Base-by-base conservation (phyloP, 2,797 vertebrate species). In the Artibeus lituratus region DNA sequence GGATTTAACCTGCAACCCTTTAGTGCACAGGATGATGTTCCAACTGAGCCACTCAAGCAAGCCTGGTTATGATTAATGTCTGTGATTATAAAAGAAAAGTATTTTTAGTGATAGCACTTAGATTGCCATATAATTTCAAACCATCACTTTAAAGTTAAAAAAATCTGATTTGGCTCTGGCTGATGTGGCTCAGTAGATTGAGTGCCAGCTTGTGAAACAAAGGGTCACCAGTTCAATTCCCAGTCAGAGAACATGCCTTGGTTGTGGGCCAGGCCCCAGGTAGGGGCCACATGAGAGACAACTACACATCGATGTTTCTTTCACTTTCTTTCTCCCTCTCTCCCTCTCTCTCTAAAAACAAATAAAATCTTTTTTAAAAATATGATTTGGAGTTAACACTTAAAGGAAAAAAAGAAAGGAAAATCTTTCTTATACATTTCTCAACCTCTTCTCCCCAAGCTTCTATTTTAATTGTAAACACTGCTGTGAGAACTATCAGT, bases 401-500 rank as follows among this genome's bases (percentile, higher is more conserved):
- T 80, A 96, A 80, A 80, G 26, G 21, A 29, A 59, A 47, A 84
- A 76, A 69, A 59, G 57, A 47, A 65, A 72, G 49, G 53, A 72
- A 94, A 88, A 95, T 87, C 39, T 90, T 91, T 37, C 62, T 94
- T 59, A 73, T 10, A 73, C 44, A 55, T 72, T 87, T 18, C 32
- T 59, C 39, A 83, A 57, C 24, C n/a, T 70, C 70, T 47, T 96
- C 90, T 95, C 83, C 67, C 76, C 82, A 82, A 73, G 96, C 70
- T 91, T 96, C 90, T 91, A 67, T 85, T 94, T 93, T 96, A 96
- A 97, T 96, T 95, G 84, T 70, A 87, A 84, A 87, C 37, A 85
- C 95, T 96, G 91, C 91, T 94, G 91, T 87, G 93, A 97, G 76
- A 90, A 92, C 62, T 94, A 90, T 93, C 93, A 94, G 70, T 94